Evolutionary conservation across 2,797 vertebrate species (phyloP).

Genomic region (Buceros bicornis): DNA sequence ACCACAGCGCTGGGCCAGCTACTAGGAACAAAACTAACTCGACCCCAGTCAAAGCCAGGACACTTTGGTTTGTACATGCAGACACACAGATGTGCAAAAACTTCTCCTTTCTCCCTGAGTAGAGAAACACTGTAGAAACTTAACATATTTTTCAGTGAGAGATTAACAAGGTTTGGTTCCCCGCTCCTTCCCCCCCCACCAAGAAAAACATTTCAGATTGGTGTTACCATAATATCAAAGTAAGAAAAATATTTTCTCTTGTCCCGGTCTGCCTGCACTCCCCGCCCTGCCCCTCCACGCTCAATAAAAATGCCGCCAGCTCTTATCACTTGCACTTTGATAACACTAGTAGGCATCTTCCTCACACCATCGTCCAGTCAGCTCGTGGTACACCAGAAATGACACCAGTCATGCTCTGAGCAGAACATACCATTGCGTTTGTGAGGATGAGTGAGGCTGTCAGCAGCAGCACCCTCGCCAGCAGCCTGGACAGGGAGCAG

Average conservation of each 20-base stretch:
- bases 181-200: background rate
- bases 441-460: background rate
- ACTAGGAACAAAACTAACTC: background rate
- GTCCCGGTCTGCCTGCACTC: background rate
- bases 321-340: background rate
- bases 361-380: fast-evolving
- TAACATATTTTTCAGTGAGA: background rate
- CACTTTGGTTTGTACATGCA: background rate
- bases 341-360: background rate
- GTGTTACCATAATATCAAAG: background rate
- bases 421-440: background rate
- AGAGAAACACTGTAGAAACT: background rate
- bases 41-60: background rate
- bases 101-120: conserved; percentile 5
- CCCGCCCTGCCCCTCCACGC: background rate
- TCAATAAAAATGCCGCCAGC: background rate
- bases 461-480: background rate
- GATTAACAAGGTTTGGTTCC: background rate
- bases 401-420: background rate
- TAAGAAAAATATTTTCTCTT: background rate
- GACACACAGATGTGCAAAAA: background rate
- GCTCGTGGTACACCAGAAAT: background rate
- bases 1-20: too few relatives aligned
- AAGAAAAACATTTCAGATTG: background rate
- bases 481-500: background rate